A percentile compares a stretch with the other conserved stretches of the same genome.
Evolutionary conservation across 2,797 vertebrate genomes (phyloP).

Genomic region (Sebastes vulpes): DNA sequence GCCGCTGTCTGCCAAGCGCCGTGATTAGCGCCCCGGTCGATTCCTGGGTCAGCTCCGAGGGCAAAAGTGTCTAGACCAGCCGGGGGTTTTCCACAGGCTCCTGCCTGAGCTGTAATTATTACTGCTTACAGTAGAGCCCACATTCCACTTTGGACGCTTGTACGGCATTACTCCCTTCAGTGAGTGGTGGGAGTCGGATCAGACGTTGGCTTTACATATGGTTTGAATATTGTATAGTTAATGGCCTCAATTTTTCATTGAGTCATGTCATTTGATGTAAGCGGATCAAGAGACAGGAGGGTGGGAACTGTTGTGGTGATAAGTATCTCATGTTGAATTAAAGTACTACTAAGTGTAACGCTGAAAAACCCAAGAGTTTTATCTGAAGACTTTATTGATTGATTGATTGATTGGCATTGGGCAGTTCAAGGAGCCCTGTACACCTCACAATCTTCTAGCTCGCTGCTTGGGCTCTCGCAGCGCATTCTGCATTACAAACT

Average conservation of each 20-base stretch:
- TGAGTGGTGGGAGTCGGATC: constrained; percentile 40
- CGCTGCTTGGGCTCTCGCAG: constrained; percentile 24
- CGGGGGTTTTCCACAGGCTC: constrained; percentile 71
- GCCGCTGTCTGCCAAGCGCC: constrained; percentile 67
- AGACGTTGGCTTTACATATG: constrained; percentile 52
- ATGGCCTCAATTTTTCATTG: constrained; percentile 48
- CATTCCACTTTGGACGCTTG: constrained; percentile 27
- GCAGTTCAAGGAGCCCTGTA: background rate
- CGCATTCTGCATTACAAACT: constrained; percentile 30
- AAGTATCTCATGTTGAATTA: constrained; percentile 18
- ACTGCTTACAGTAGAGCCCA: constrained; percentile 49
- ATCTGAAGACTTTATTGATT: background rate
- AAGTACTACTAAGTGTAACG: background rate
- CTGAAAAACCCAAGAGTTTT: constrained; percentile 6
- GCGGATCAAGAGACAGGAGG: constrained; percentile 39
- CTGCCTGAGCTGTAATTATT: constrained; percentile 57
- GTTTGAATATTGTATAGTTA: constrained; percentile 57
- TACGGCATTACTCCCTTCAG: constrained; percentile 17
- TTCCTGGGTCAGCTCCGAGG: constrained; percentile 77
- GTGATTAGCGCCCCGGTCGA: constrained; percentile 70
- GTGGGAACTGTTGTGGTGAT: constrained; percentile 27
- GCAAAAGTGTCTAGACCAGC: constrained; percentile 69
- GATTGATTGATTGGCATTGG: constrained; percentile 14
- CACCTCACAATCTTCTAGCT: constrained; percentile 29
- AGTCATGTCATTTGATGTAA: constrained; percentile 49